Evolutionary conservation across 2,888 invertebrate species (phyloP), one percentile per base, ranked within the genome.

Genomic region (Anorthoa munda): DNA sequence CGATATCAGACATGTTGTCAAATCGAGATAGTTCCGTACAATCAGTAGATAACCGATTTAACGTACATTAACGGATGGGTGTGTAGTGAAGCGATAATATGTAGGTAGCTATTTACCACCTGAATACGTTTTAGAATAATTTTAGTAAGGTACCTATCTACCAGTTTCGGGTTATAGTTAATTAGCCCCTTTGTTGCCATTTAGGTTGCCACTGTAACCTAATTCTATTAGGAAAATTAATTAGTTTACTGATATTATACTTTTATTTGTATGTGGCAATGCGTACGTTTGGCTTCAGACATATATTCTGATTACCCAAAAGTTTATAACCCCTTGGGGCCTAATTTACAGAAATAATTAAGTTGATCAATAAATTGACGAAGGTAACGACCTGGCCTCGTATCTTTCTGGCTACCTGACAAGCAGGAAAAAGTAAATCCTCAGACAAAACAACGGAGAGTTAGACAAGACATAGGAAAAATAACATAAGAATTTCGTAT

Each of bases 1-100:
- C 65, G 50, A 50, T 74, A 75, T 48, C 46, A 18, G 45, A n/a
- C n/a, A 3, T 21, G 53, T 72, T 75, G 46, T 55, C 26, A 59
- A 48, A 75, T 31, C 51, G 18, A 26, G 61, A 63, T 66, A 17
- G 81, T 55, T 76, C 21, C 77, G 46, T 56, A 50, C 51, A 64
- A 81, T 75, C 77, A 63, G 67, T n/a, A 66, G 66, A 75, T 81
- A 77, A 67, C 67, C 23, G 31, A 51, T 81, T 75, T 81, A 23
- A n/a, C 31, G 55, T 48, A 58, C 48, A 72, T 72, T 63, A 61
- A 56, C 55, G 71, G 48, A 23, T 77, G 45, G 60, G n/a, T 71
- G 26, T 77, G 58, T 50, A 51, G 12, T 12, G n/a, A 26, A 45
- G 26, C 18, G 58, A 58, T 26, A 56, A 31, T 48, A n/a, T 9